These are phyloP conservation scores for Meiosimyza platycephala DNA, from an alignment of 2,888 invertebrate species.

Conservation along the genomic window DNA sequence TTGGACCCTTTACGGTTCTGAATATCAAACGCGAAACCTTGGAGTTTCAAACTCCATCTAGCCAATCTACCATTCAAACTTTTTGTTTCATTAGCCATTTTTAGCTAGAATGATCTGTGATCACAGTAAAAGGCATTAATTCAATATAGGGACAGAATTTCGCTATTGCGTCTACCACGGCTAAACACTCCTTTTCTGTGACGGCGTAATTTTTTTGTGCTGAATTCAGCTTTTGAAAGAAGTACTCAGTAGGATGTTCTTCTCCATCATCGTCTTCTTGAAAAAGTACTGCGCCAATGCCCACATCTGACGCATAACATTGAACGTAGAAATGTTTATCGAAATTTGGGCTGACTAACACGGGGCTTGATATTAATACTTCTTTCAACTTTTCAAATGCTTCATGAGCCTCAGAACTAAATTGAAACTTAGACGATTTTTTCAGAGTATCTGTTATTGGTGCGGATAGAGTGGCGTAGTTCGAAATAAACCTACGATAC, in stretches of 20 bases:
- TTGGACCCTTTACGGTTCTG: constrained; percentile 48
- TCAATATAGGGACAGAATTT: constrained; percentile 41
- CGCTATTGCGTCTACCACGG: constrained; percentile 27
- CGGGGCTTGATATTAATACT: no score
- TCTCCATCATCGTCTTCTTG: constrained; percentile 28
- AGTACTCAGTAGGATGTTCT: constrained; percentile 32
- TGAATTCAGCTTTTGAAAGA: constrained; percentile 25
- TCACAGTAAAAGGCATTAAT: background rate
- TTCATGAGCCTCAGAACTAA: no score
- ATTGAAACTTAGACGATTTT: no score
- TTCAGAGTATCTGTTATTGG: no score
- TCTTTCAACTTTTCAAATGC: no score
- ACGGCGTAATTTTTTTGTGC: background rate
- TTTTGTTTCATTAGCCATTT: constrained; percentile 32
- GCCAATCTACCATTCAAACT: constrained; percentile 43
- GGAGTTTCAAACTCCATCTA: constrained; percentile 49
- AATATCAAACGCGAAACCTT: constrained; percentile 43
- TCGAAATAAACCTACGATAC: no score
- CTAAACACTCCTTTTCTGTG: constrained; percentile 25
- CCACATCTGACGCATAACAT: constrained; percentile 27
- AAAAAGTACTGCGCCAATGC: constrained; percentile 30
- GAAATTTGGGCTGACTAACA: no score
- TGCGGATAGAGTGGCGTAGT: no score
- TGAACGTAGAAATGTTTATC: constrained; percentile 13
- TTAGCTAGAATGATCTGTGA: constrained; percentile 29